Evolutionary conservation across 1,140 invertebrate genomes (phyloP), one percentile per base, ranked within the genome.

Genomic region (Drosophila jambulina): DNA sequence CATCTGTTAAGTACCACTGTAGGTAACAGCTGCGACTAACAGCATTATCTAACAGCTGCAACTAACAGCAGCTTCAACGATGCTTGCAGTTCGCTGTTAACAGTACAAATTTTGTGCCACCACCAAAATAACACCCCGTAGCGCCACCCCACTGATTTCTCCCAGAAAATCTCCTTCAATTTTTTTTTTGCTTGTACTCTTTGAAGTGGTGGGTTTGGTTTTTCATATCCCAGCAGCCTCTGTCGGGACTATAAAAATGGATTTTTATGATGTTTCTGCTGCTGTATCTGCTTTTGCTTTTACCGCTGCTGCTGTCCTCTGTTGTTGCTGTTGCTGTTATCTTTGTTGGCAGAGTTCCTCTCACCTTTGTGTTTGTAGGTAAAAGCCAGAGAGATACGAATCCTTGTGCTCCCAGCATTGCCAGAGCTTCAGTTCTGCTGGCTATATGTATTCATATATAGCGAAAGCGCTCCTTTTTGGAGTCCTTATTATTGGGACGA

Each of bases 161-260:
- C 61, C 32, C 64, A 72, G 54, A 75, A 84, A 87, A 88, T 88
- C 80, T 83, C 49, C 59, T 61, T 56, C n/a, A n/a, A n/a, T 59
- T 45, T 61, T 62, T 61, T 69, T 46, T 25, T 64, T 27, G n/a
- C 2, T 23, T 38, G 1, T 38, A 36, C 4, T 38, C 15, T 21
- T 25, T 38, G 15, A 34, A 46, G 63, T 46, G 65, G 74, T 58
- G 64, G 77, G 83, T 85, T 88, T 82, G 80, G 48, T 82, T 69
- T 78, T 70, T 36, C 45, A 72, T 43, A 72, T 65, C 57, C 59
- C 62, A 71, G 36, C 42, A 57, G 72, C 72, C 49, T 49, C 60
- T 72, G 65, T 43, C 75, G 57, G 85, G 85, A 90, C 85, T 69
- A 88, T 88, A 84, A 90, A 88, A 88, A 90, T 84, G 85, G 85